Evolutionary conservation across 1,140 invertebrate genomes (phyloP).

Genomic region (Cotesia vestalis): DNA sequence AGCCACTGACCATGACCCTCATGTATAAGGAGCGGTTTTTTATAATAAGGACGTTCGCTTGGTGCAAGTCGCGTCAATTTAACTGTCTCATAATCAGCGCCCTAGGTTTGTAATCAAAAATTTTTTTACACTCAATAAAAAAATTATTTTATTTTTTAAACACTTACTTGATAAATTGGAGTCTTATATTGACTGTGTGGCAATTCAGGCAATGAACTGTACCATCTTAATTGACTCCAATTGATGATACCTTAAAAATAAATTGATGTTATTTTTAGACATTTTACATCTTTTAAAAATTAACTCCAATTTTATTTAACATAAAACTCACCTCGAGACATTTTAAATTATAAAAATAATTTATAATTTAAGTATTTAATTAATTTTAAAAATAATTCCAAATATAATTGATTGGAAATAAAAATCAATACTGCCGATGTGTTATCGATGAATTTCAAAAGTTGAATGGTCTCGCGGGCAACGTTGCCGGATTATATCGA

Average conservation of each 20-base stretch:
- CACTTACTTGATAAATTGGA: conserved; percentile 40
- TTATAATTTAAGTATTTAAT: not conserved
- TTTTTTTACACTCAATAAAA: conserved; percentile 21
- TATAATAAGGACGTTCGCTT: conserved; percentile 80
- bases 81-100: conserved; percentile 70
- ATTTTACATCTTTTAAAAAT: not conserved
- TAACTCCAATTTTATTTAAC: not conserved
- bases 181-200: conserved; percentile 39
- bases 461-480: conserved; percentile 30
- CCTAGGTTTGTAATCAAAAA: conserved; percentile 54
- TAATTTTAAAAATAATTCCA: not conserved
- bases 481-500: conserved; percentile 24
- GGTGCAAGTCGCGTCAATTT: conserved; percentile 71
- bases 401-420: not conserved
- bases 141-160: conserved; percentile 16
- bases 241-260: conserved; percentile 28
- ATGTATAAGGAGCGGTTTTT: conserved; percentile 83
- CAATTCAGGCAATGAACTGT: conserved; percentile 37
- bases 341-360: no score
- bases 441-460: conserved; percentile 27
- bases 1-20: conserved; percentile 93
- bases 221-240: conserved; percentile 34
- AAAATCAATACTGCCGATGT: not conserved
- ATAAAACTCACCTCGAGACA: no score
- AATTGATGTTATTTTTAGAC: not conserved